Conservation (phyloP, 2,888 invertebrate species). For the Metopia argyrocephala region DNA sequence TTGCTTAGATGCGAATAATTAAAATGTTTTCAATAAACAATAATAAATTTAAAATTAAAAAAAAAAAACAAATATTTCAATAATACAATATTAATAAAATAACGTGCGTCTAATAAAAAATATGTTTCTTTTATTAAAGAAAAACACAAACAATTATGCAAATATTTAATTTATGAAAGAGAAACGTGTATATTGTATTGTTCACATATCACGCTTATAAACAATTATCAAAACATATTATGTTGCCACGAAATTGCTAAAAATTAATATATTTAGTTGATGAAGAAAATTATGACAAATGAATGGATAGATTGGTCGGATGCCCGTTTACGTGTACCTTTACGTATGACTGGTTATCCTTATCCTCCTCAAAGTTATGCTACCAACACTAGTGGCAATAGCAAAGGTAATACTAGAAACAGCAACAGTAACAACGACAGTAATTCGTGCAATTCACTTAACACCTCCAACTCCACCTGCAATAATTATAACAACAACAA, state of each 20-base stretch:
- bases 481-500: neutral
- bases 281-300: conserved; percentile 74
- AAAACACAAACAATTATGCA: neutral
- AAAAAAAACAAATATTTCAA: no score
- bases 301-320: conserved; percentile 79
- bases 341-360: conserved; percentile 73
- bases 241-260: neutral
- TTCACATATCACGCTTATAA: neutral
- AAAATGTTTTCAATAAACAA: no score
- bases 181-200: conserved; percentile 8
- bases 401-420: neutral
- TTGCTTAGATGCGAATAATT: no score
- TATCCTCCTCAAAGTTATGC: conserved; percentile 68
- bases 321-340: conserved; percentile 75
- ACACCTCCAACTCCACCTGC: conserved; percentile 39
- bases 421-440: conserved; percentile 42
- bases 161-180: neutral
- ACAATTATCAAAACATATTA: neutral
- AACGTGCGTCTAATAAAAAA: neutral
- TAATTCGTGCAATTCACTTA: neutral
- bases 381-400: conserved; percentile 49
- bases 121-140: neutral
- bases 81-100: neutral
- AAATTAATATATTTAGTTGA: no score
- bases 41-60: no score